Percentiles rank a stretch among this genome's conserved stretches.
phyloP scores from a whole-genome alignment of 2,888 invertebrate species.

The Caradrina kadenii region DNA sequence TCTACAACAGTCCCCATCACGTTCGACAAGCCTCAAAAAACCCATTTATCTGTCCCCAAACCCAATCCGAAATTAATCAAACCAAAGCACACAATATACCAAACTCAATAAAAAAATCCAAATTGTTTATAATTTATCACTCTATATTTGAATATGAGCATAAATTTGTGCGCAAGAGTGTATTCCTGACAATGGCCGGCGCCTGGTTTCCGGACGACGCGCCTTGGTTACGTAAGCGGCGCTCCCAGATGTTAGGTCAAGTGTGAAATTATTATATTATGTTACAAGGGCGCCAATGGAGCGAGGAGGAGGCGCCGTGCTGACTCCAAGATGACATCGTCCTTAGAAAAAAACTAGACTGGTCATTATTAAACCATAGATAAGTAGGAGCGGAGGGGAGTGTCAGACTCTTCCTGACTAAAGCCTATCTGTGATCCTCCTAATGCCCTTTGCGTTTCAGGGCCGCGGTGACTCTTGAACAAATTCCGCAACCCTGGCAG shows the following conservation, averaged over 20 bases:
- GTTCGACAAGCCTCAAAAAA: background rate
- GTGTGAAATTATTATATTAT: constrained; percentile 58
- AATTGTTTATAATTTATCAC: constrained; percentile 36
- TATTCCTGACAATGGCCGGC: constrained; percentile 60
- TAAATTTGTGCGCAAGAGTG: constrained; percentile 50
- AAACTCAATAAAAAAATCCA: constrained; percentile 35
- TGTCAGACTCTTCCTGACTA: no score
- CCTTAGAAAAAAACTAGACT: background rate
- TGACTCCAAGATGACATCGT: constrained; percentile 21
- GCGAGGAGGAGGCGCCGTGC: constrained; percentile 44
- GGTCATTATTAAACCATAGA: background rate
- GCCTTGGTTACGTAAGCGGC: constrained; percentile 62
- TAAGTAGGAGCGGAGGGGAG: no score
- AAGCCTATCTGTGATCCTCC: no score
- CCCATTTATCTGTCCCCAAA: background rate
- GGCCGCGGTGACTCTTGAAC: no score
- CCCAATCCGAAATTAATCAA: constrained; percentile 12
- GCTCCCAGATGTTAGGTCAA: constrained; percentile 57
- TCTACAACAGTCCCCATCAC: background rate
- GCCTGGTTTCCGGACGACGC: constrained; percentile 69
- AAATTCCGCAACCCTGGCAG: no score
- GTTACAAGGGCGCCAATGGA: constrained; percentile 54
- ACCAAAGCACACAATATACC: constrained; percentile 18
- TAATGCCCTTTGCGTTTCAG: no score
- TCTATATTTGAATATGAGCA: constrained; percentile 48